Base-by-base conservation (phyloP, 2,797 vertebrate species). In the Crocidura indochinensis region DNA sequence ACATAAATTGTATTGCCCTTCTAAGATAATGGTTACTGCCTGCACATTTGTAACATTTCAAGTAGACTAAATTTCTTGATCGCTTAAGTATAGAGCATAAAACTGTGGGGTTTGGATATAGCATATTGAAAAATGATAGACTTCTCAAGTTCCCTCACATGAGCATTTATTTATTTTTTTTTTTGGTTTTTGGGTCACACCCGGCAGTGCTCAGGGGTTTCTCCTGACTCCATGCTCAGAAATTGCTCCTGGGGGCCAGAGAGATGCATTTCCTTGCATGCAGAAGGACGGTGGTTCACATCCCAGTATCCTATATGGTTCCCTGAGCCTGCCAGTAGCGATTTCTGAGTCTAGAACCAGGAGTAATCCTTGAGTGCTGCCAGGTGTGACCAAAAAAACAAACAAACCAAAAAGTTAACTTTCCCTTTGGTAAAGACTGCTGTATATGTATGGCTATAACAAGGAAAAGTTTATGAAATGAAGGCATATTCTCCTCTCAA, bases 31-130 rank as follows among this genome's bases (percentile, higher is more conserved):
- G 90, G 67, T 38, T 81, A 84, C 90, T 91, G 67, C 84, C 84
- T 90, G 82, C 53, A 91, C 87, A 94, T 95, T 96, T 95, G 84
- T 90, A 94, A 94, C 93, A 91, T 94, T 95, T 95, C 91, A 95
- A 91, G 94, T 90, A 92, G 91, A 77, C 72, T 94, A 96, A 96
- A 96, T 97, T 96, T 94, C 88, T 93, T 96, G 94, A 96, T 95
- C 94, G 95, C 88, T 94, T 96, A 96, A 96, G 93, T 96, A 94
- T 83, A 87, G 92, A 51, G 31, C 94, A 8, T 88, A 31, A 27
- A 78, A 91, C 93, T 94, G 29, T 89, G 78, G 84, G 53, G 53
- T 62, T 91, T 94, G 81, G 95, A 83, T 95, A 60, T 60, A 31
- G 44, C 62, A 68, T 87, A 85, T 67, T 94, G 93, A 67, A 90